Evolutionary conservation across 2,797 vertebrate genomes (phyloP).

Genomic region (Brachymystax lenok): DNA sequence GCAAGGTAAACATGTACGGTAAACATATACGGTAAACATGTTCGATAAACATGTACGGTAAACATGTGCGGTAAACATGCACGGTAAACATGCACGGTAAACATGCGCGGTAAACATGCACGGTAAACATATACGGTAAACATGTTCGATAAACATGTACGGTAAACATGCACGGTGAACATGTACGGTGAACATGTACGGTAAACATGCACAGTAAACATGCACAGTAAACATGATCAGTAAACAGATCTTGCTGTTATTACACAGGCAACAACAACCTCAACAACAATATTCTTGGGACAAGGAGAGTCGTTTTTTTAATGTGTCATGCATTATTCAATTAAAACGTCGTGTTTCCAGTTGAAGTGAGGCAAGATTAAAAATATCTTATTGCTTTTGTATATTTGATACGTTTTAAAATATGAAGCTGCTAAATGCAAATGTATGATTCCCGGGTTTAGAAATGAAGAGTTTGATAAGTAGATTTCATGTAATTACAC

Average conservation of each 20-base stretch:
- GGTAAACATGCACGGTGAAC: too few relatives aligned
- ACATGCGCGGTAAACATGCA: too few relatives aligned
- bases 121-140: too few relatives aligned
- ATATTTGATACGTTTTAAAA: slow-evolving; percentile 88
- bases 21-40: too few relatives aligned
- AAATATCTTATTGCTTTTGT: slow-evolving; percentile 83
- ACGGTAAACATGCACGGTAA: too few relatives aligned
- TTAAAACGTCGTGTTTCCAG: slow-evolving; percentile 82
- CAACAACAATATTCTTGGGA: slow-evolving; percentile 69
- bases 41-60: accelerated
- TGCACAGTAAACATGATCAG: too few relatives aligned
- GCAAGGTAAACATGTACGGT: too few relatives aligned
- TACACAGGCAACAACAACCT: slow-evolving; percentile 73
- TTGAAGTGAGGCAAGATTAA: slow-evolving; percentile 82
- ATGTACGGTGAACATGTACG: too few relatives aligned
- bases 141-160: accelerated
- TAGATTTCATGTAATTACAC: slow-evolving; percentile 85
- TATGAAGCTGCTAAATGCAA: slow-evolving; percentile 85
- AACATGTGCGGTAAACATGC: too few relatives aligned
- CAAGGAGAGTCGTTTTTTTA: slow-evolving; percentile 75
- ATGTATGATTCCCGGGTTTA: slow-evolving; percentile 84
- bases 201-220: too few relatives aligned
- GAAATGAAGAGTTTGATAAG: slow-evolving; percentile 80
- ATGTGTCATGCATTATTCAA: slow-evolving; percentile 82
- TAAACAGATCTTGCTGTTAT: slow-evolving; percentile 59